Evolutionary conservation across 2,888 invertebrate genomes (phyloP), one percentile per base, ranked within the genome.

Genomic region (Pyrgus malvae): DNA sequence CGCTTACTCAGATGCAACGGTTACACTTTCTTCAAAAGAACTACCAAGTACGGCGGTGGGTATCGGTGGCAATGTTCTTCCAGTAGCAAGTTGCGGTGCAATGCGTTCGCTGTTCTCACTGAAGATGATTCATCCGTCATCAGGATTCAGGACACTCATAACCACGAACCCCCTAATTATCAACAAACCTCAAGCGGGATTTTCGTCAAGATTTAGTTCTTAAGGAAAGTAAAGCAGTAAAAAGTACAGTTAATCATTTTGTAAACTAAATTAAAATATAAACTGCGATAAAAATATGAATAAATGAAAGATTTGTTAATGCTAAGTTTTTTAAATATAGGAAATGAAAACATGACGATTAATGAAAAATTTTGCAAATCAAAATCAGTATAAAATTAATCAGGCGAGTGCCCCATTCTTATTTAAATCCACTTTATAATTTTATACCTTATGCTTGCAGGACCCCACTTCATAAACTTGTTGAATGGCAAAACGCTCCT

Each of bases 401-500:
- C n/a, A n/a, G n/a, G n/a, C n/a, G n/a, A n/a, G n/a, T n/a, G n/a
- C n/a, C n/a, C n/a, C n/a, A n/a, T n/a, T n/a, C n/a, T n/a, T n/a
- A n/a, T n/a, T n/a, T n/a, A n/a, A n/a, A n/a, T n/a, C n/a, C n/a
- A n/a, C n/a, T n/a, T n/a, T n/a, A n/a, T n/a, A n/a, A n/a, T n/a
- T n/a, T n/a, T n/a, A n/a, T n/a, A n/a, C n/a, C n/a, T n/a, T n/a
- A 23, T 42, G 5, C 12, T 50, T 50, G 2, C 56, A 58, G 45
- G 19, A 11, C 42, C 56, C 4, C 58, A 50, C 27, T 59, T 63
- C 40, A 67, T 69, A 29, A 62, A 58, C 14, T 53, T 66, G 7
- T 2, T 55, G 2, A 65, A 61, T 16, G 70, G 69, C 7, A 60
- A 58, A 0, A 51, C 57, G 9, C 58, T 70, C 7, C 55, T 70